These are phyloP conservation scores for Pseudolycoriella hygida DNA, from an alignment of 2,888 invertebrate genomes.

Conservation along the genomic window DNA sequence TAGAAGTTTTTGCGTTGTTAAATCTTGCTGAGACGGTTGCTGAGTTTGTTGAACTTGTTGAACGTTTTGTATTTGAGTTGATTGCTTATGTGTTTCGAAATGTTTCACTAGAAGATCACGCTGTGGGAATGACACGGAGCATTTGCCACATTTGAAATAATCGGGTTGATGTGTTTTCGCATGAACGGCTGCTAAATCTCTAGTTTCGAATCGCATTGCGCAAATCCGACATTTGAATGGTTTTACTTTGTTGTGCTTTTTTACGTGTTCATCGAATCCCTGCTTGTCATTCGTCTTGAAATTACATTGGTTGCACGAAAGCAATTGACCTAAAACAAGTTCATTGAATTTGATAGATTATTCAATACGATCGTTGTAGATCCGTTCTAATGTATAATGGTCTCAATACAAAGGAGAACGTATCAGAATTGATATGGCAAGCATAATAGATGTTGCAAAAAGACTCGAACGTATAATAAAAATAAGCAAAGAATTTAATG, in stretches of 20 bases:
- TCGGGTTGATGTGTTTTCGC: slow-evolving; percentile 29
- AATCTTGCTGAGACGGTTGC: slow-evolving; percentile 12
- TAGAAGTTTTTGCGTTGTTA: slow-evolving; percentile 26
- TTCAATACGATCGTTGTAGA: no score
- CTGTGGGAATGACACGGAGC: slow-evolving; percentile 26
- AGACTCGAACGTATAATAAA: no score
- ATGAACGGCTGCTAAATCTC: slow-evolving; percentile 27
- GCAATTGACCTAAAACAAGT: slow-evolving; percentile 15
- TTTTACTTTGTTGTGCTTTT: slow-evolving; percentile 27
- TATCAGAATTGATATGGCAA: no score
- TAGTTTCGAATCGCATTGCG: slow-evolving; percentile 27
- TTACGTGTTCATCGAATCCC: slow-evolving; percentile 27
- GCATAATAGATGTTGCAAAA: no score
- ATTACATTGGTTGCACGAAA: slow-evolving; percentile 26
- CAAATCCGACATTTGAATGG: slow-evolving; percentile 31
- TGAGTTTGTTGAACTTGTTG: slow-evolving; percentile 11
- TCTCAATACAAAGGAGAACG: no score
- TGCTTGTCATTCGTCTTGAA: slow-evolving; percentile 26
- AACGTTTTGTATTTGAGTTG: slow-evolving; percentile 8
- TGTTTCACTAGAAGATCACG: slow-evolving; percentile 27
- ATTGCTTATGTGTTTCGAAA: slow-evolving; percentile 24
- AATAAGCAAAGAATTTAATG: no score
- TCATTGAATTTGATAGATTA: background rate
- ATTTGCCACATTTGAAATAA: slow-evolving; percentile 28
- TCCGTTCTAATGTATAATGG: no score